These are phyloP conservation scores for Oceanites oceanicus DNA, from an alignment of 2,113 vertebrate species.

Conservation along the genomic window DNA sequence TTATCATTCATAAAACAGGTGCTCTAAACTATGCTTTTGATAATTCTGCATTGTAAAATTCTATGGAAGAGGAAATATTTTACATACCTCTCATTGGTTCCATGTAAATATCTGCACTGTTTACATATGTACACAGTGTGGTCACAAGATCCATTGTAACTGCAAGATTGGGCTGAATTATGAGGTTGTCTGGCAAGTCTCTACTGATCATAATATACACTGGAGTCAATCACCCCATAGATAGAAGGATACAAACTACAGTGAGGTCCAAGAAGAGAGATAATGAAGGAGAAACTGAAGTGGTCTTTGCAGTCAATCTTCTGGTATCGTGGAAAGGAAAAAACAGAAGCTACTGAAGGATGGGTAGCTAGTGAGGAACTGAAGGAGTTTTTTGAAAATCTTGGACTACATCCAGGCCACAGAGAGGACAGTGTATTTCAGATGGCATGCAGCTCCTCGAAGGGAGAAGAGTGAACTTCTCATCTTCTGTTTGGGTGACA, in stretches of 20 bases:
- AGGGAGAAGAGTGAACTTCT: background rate
- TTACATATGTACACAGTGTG: slow-evolving; percentile 17
- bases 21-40: background rate
- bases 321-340: background rate
- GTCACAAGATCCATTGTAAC: slow-evolving; percentile 13
- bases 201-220: background rate
- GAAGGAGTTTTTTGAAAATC: background rate
- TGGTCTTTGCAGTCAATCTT: background rate
- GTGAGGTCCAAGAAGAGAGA: background rate
- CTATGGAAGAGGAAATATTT: background rate
- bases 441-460: background rate
- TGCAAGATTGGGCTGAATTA: slow-evolving; percentile 19
- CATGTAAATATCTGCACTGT: slow-evolving; percentile 21
- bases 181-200: slow-evolving; percentile 23
- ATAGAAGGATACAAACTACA: background rate
- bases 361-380: background rate
- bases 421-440: background rate
- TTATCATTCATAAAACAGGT: background rate
- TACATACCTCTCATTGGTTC: slow-evolving; percentile 2
- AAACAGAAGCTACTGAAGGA: background rate
- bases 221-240: background rate
- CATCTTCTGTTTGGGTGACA: fast-evolving
- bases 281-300: background rate
- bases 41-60: slow-evolving; percentile 13
- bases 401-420: background rate